Conservation (phyloP, 1,140 invertebrate species). For the Drusus annulatus region DNA sequence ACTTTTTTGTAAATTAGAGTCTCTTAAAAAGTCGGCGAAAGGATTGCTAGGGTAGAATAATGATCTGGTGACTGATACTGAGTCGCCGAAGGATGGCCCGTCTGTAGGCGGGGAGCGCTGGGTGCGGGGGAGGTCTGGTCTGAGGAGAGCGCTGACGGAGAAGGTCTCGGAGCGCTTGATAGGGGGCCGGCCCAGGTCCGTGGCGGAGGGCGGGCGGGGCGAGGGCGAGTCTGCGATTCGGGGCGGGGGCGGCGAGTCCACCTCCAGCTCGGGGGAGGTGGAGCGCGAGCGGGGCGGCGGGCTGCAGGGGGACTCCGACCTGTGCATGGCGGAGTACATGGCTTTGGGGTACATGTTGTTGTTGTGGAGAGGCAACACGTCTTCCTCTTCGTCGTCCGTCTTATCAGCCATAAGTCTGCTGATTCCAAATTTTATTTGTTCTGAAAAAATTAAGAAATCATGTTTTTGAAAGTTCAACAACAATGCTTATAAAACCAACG, state of each 20-base stretch:
- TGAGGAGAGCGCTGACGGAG: constrained; percentile 82
- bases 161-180: constrained; percentile 84
- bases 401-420: constrained; percentile 77
- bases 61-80: constrained; percentile 68
- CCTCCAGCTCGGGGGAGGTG: constrained; percentile 79
- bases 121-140: constrained; percentile 81
- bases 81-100: constrained; percentile 70
- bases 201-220: constrained; percentile 69
- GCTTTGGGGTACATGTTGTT: constrained; percentile 65
- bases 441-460: constrained; percentile 69
- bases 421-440: constrained; percentile 82
- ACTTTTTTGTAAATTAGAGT: constrained; percentile 63
- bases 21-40: constrained; percentile 72
- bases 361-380: constrained; percentile 62
- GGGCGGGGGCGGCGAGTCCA: constrained; percentile 77
- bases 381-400: constrained; percentile 73
- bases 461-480: background rate
- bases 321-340: constrained; percentile 55
- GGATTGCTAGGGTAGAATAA: constrained; percentile 76
- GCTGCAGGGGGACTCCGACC: constrained; percentile 59
- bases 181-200: constrained; percentile 63
- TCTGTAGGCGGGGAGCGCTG: constrained; percentile 68
- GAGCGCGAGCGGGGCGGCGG: constrained; percentile 71
- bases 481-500: background rate
- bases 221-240: constrained; percentile 66